Evolutionary conservation across 2,888 invertebrate genomes (phyloP), one percentile per base, ranked within the genome.

Genomic region (Diarsia brunnea): DNA sequence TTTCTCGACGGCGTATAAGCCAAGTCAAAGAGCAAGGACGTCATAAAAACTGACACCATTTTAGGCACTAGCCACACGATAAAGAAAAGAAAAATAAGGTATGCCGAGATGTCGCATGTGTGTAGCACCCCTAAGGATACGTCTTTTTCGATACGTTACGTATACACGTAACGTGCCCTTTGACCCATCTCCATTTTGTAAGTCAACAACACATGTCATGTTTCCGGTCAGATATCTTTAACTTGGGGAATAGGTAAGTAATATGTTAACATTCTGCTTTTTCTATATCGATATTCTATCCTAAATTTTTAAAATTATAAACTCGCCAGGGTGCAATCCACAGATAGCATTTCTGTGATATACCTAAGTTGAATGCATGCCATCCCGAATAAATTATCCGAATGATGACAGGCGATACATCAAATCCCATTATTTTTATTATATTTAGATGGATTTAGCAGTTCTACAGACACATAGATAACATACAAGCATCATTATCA

Each of bases 141-240:
- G 49, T 80, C 38, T 58, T 49, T 79, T 55, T 51, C 47, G 53
- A 53, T 82, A 63, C 61, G 45, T 69, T 51, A n/a, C n/a, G 8
- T 47, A 1, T n/a, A 61, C 73, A 73, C 63, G 75, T 75, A 53
- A 73, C 63, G 75, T 75, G 49, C 14, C 43, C 51, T 74, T 68
- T 71, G 65, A 82, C 80, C 64, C 68, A 27, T 45, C 47, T 71
- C 53, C 27, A 24, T 74, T 73, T 73, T 80, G 51, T 58, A n/a
- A 24, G 73, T 53, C 21, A 38, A 24, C 24, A 43, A 67, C 43
- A 49, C 31, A 24, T 80, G 73, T 31, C 61, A 63, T 81, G 47
- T n/a, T 55, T 16, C 21, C 16, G 19, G 43, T 31, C 12, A n/a
- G 49, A 47, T 47, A 60, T 47, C 12, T 63, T 45, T 53, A 63